A percentile compares a stretch with the other conserved stretches of the same genome.
phyloP scores from a whole-genome alignment of 2,113 vertebrate species.

The Platycercus adscitus region DNA sequence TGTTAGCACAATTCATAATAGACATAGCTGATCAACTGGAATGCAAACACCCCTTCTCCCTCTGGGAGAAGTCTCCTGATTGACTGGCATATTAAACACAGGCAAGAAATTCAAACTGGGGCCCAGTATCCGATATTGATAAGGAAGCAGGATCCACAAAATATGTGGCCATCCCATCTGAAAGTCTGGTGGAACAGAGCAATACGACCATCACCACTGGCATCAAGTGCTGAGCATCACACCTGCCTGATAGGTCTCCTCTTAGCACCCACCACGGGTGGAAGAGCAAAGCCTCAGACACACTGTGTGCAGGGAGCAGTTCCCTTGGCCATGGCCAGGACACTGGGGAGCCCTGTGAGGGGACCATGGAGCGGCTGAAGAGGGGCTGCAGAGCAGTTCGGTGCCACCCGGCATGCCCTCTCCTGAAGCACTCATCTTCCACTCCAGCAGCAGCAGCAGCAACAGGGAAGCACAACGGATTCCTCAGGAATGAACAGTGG shows the following conservation, averaged over 20 bases:
- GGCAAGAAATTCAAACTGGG: not conserved
- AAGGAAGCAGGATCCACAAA: not conserved
- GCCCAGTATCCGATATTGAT: not conserved
- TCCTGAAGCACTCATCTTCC: accelerated
- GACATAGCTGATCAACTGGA: not conserved
- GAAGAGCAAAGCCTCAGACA: not conserved
- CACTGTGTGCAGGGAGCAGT: not conserved
- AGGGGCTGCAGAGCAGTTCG: not conserved
- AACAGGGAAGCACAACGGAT: accelerated
- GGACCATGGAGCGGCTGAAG: accelerated
- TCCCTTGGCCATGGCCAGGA: not conserved
- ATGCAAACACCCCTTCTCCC: not conserved
- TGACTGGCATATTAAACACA: not conserved
- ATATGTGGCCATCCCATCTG: not conserved
- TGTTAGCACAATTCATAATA: not conserved
- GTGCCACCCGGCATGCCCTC: accelerated
- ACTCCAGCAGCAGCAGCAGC: no score
- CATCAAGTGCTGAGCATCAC: accelerated
- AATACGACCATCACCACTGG: accelerated
- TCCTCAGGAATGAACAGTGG: not conserved
- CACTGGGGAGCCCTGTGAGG: not conserved
- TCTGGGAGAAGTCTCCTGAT: not conserved
- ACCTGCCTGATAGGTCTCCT: accelerated
- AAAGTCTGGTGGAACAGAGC: not conserved
- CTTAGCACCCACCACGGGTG: accelerated